phyloP scores from a whole-genome alignment of 2,113 vertebrate genomes.

The Platycercus adscitus region DNA sequence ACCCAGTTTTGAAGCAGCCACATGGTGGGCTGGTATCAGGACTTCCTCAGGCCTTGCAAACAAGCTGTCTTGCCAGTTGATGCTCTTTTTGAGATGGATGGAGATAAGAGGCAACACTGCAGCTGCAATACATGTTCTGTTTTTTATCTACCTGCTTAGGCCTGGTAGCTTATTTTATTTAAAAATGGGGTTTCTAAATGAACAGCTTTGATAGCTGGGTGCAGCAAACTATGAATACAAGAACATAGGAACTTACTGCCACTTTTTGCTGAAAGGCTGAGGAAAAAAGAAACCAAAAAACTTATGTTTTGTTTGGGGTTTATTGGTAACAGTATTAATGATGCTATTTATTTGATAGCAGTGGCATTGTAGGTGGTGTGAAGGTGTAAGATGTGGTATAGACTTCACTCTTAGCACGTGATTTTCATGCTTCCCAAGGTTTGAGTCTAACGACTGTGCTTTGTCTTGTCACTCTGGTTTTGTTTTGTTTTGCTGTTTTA shows the following conservation, averaged over 20 bases:
- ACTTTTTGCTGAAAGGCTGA: neutral
- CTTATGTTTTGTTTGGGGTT: neutral
- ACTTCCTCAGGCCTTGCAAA: neutral
- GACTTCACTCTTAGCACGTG: neutral
- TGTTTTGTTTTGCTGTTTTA: neutral
- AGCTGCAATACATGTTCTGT: neutral
- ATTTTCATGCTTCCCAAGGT: neutral
- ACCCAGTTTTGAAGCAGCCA: neutral
- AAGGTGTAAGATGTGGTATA: neutral
- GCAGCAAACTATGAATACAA: neutral
- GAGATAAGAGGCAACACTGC: neutral
- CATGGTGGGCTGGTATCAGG: neutral
- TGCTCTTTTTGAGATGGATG: neutral
- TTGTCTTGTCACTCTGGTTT: neutral
- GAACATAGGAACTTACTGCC: neutral
- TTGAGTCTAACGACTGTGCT: neutral
- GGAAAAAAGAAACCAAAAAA: fast-evolving
- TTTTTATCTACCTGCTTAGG: neutral
- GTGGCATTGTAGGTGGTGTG: neutral
- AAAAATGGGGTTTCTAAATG: neutral
- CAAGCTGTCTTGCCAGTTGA: neutral
- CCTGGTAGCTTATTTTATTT: neutral
- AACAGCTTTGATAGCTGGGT: neutral
- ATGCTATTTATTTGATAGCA: neutral
- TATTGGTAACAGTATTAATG: neutral